Percentiles rank a stretch among this genome's conserved stretches.
Evolutionary conservation across 1,140 invertebrate species (phyloP).

Genomic region (Brachystomella parvula): DNA sequence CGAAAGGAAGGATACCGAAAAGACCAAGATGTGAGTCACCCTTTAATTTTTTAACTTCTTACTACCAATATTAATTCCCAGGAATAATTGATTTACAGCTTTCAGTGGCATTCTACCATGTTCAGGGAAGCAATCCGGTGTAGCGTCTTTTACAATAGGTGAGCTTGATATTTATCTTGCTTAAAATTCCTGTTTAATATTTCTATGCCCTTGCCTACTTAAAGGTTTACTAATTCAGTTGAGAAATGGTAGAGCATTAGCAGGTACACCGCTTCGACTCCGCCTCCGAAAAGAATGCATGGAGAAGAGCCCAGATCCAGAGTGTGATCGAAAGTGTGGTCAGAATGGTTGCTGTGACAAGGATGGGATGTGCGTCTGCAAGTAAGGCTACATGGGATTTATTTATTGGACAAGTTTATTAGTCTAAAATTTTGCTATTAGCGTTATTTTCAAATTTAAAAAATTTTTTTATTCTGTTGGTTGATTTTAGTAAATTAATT

Average conservation of each 20-base stretch:
- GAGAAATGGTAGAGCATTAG: conserved; percentile 62
- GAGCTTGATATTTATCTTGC: too few species aligned
- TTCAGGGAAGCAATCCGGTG: conserved; percentile 75
- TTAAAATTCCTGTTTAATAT: too few species aligned
- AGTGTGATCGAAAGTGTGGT: conserved; percentile 74
- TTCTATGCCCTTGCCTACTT: too few species aligned
- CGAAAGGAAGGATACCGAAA: conserved; percentile 72
- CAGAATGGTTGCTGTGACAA: conserved; percentile 72
- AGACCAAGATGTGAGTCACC: conserved; percentile 60
- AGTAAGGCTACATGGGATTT: conserved; percentile 83
- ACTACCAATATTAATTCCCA: background rate
- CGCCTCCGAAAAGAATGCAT: conserved; percentile 88
- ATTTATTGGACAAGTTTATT: too few species aligned
- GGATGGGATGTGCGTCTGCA: conserved; percentile 74
- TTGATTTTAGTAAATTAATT: too few species aligned
- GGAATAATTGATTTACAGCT: conserved; percentile 56
- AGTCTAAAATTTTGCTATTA: too few species aligned
- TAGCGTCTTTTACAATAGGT: conserved; percentile 79
- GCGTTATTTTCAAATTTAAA: too few species aligned
- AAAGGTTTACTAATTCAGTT: conserved; percentile 76
- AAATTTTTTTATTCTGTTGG: too few species aligned
- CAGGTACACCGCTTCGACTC: conserved; percentile 80
- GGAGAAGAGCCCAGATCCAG: conserved; percentile 78
- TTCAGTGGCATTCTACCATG: conserved; percentile 87
- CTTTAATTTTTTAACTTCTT: background rate